phyloP scores from a whole-genome alignment of 2,797 vertebrate species.

The Scolopax bukidnonensis region DNA sequence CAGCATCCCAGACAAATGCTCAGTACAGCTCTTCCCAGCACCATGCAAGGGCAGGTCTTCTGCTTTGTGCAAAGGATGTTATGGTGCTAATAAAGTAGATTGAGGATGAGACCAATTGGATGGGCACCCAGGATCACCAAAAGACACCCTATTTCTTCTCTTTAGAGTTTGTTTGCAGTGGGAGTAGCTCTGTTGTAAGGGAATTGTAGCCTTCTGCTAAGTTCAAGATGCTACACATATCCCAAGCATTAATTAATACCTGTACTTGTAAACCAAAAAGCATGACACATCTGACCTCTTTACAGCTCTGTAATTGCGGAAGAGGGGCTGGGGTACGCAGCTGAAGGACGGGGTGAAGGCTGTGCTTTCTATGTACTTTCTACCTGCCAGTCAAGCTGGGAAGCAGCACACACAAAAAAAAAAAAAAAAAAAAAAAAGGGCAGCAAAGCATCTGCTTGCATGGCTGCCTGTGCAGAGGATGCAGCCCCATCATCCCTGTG shows the following conservation, averaged over 20 bases:
- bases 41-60: background rate
- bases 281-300: background rate
- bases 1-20: fast-evolving
- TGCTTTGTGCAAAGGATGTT: background rate
- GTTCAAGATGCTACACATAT: background rate
- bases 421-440: too few species aligned
- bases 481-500: fast-evolving
- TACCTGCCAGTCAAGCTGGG: fast-evolving
- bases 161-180: background rate
- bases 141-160: background rate
- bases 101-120: background rate
- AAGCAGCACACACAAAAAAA: too few species aligned
- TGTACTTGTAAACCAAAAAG: background rate
- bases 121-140: background rate
- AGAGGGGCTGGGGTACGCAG: background rate
- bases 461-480: fast-evolving
- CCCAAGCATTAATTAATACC: background rate
- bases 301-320: fast-evolving
- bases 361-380: background rate
- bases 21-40: background rate
- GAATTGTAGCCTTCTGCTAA: background rate
- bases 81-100: background rate
- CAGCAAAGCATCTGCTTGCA: background rate
- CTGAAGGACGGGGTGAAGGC: fast-evolving
- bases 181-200: background rate